Evolutionary conservation across 2,888 invertebrate genomes (phyloP), one percentile per base, ranked within the genome.

Genomic region (Polymixis lichenea): DNA sequence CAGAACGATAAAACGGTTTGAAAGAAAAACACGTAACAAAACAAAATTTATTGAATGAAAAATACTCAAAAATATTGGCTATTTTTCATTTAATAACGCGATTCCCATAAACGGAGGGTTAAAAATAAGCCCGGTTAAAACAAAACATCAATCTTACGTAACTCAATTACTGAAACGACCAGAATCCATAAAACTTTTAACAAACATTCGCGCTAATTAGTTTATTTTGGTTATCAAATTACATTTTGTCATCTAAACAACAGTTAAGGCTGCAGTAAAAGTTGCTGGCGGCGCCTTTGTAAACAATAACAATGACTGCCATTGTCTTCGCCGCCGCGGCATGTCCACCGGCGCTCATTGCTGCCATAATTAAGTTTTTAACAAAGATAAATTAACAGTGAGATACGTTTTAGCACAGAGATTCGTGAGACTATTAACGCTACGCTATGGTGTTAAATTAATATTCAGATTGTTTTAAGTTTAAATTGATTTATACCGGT

Each of bases 321-420:
- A 87, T 90, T 90, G 88, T 91, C 84, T 88, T 78, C 77, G 71
- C 71, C 76, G 80, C 83, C 79, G 86, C 86, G 83, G 77, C 70
- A 75, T 88, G 87, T 86, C 89, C 89, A 77, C 81, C 84, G 78
- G 80, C 86, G 85, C 88, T 90, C 87, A 87, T 89, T 83, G 85
- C 87, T 87, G 87, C 83, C 89, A 89, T 91, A 89, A 92, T 91
- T 90, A 91, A 91, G 87, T 90, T 89, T 90, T 89, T 89, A 90
- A 89, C 89, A 86, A 89, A 91, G 88, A 91, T 86, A 89, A 91
- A 92, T 92, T 90, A 89, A 89, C 89, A 84, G 72, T 77, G 86
- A 88, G 87, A 87, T 89, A 87, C 86, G 81, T 89, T 88, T 84
- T 77, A 75, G 71, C 76, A 85, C 81, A 86, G 88, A 86, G 80